A percentile compares a stretch with the other conserved stretches of the same genome.
Evolutionary conservation across 2,113 vertebrate genomes (phyloP).

Genomic region (Serilophus lunatus): DNA sequence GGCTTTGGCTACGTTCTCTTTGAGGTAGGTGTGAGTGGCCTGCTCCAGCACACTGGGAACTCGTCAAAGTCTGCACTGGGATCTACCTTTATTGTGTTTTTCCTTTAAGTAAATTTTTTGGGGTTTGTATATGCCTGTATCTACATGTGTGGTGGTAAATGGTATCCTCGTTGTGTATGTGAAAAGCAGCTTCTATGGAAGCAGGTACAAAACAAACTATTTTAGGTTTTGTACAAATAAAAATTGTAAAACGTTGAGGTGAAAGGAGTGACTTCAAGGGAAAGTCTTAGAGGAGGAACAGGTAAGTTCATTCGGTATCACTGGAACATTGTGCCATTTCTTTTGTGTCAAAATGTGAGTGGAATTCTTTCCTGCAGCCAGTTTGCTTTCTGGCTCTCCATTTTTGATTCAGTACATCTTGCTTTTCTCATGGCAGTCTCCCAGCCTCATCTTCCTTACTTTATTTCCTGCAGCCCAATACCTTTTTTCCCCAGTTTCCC

Average conservation of each 20-base stretch:
- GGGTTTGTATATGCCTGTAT: not conserved
- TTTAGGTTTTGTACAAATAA: not conserved
- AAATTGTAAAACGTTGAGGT: not conserved
- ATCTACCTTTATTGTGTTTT: not conserved
- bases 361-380: not conserved
- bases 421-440: not conserved
- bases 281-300: not conserved
- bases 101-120: not conserved
- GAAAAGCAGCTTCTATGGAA: not conserved
- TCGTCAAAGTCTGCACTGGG: not conserved
- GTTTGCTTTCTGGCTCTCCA: not conserved
- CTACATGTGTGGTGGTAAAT: too few relatives aligned
- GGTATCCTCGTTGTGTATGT: accelerated
- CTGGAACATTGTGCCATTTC: not conserved
- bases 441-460: not conserved
- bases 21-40: constrained; percentile 67
- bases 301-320: accelerated
- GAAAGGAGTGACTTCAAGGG: not conserved
- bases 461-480: not conserved
- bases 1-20: constrained; percentile 96
- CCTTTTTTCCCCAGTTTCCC: not conserved
- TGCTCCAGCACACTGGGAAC: accelerated
- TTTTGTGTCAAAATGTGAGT: accelerated
- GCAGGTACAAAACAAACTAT: not conserved
- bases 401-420: not conserved